Evolutionary conservation across 2,888 invertebrate genomes (phyloP).

Genomic region (Aphidius colemani): DNA sequence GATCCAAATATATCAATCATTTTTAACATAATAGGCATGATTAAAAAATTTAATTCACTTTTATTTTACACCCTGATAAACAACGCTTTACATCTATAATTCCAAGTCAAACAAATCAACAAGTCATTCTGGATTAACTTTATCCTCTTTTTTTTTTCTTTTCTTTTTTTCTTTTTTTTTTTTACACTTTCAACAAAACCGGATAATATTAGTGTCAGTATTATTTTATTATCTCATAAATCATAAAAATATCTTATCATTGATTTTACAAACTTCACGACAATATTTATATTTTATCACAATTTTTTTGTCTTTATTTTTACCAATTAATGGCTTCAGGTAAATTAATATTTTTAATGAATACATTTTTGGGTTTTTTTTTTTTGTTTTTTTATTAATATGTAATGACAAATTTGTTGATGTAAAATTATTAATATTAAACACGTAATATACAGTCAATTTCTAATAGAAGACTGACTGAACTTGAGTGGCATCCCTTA

Average conservation of each 20-base stretch:
- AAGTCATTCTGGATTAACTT: constrained; percentile 1
- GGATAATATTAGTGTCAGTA: background rate
- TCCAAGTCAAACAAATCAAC: no score
- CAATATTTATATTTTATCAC: background rate
- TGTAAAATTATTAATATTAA: constrained; percentile 25
- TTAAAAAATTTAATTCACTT: constrained; percentile 16
- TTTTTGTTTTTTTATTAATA: constrained; percentile 25
- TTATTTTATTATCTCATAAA: background rate
- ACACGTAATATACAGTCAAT: constrained; percentile 49
- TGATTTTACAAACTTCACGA: background rate
- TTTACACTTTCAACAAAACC: constrained; percentile 1
- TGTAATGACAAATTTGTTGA: constrained; percentile 1
- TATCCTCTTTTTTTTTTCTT: background rate
- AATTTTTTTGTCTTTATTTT: background rate
- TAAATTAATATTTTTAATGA: constrained; percentile 10
- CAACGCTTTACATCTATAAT: no score
- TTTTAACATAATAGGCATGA: constrained; percentile 57
- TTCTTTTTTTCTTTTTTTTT: constrained; percentile 4
- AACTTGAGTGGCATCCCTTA: constrained; percentile 60
- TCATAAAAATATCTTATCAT: background rate
- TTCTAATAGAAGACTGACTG: constrained; percentile 54
- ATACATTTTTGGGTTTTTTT: constrained; percentile 23
- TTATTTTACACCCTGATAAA: no score
- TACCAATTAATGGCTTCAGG: background rate
- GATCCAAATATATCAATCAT: constrained; percentile 59